Conservation (phyloP, 2,888 invertebrate species). For the Trichopria drosophilae region DNA sequence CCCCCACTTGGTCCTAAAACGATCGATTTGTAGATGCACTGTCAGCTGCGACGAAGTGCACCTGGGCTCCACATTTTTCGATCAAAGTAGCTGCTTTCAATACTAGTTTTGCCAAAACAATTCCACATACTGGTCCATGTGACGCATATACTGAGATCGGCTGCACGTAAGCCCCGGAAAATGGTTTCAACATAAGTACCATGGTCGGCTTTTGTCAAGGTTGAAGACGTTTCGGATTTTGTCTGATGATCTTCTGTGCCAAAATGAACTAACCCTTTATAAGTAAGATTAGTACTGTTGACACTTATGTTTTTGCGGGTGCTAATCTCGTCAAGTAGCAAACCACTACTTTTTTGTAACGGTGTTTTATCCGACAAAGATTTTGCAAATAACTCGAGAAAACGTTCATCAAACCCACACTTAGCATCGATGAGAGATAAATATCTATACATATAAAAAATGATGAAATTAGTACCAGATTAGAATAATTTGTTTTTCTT, state of each 20-base stretch:
- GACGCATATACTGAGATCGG: constrained; percentile 7
- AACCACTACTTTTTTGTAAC: constrained; percentile 6
- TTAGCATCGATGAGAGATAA: constrained; percentile 1
- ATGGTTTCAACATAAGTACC: constrained; percentile 7
- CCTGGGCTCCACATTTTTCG: constrained; percentile 30
- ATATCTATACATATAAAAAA: too few species aligned
- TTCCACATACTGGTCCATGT: constrained; percentile 7
- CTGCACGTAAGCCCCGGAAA: constrained; percentile 1
- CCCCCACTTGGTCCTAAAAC: constrained; percentile 29
- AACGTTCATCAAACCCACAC: constrained; percentile 9
- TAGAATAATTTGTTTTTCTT: too few species aligned
- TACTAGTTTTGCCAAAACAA: too few species aligned
- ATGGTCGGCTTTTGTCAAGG: constrained; percentile 7
- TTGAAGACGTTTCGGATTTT: too few species aligned
- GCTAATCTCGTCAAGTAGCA: constrained; percentile 2
- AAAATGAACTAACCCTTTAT: constrained; percentile 10
- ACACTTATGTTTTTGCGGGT: constrained; percentile 1
- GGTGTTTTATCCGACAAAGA: constrained; percentile 3
- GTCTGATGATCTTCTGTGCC: too few species aligned
- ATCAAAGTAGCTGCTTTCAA: constrained; percentile 30
- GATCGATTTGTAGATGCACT: constrained; percentile 31
- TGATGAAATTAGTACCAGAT: too few species aligned
- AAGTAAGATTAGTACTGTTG: not conserved
- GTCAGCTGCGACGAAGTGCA: constrained; percentile 32
- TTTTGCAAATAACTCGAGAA: constrained; percentile 1